A percentile compares a stretch with the other conserved stretches of the same genome.
These are phyloP conservation scores for Paralichthys olivaceus DNA, from an alignment of 2,113 vertebrate genomes.

Conservation along the genomic window DNA sequence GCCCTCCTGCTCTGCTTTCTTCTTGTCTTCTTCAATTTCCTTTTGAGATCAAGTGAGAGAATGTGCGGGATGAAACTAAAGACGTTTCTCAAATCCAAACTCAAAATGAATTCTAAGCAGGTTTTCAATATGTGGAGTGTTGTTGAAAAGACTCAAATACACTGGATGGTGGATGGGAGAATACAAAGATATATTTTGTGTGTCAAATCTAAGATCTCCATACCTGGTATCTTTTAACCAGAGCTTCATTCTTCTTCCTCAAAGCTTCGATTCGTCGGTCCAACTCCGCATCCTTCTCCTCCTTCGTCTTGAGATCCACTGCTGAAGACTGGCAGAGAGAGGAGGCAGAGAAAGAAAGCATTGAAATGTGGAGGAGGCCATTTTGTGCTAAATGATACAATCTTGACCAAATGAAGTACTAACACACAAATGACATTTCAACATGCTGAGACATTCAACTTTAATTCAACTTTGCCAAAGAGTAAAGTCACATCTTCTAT, in stretches of 20 bases:
- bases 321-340: conserved; percentile 78
- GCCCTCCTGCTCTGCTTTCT: conserved; percentile 90
- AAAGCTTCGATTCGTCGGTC: conserved; percentile 92
- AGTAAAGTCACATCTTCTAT: neutral
- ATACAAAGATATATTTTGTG: neutral
- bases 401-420: neutral
- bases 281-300: conserved; percentile 92
- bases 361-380: neutral
- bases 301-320: conserved; percentile 89
- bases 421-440: neutral
- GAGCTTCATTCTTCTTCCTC: conserved; percentile 91
- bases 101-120: neutral
- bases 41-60: conserved; percentile 46
- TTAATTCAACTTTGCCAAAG: too few species aligned
- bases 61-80: neutral
- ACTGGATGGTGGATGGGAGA: neutral
- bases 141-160: neutral
- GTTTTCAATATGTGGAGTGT: neutral
- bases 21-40: conserved; percentile 95
- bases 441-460: too few species aligned
- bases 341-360: neutral
- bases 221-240: conserved; percentile 91
- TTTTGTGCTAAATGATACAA: neutral
- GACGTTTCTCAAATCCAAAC: neutral
- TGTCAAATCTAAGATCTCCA: neutral